Evolutionary conservation across 2,113 vertebrate species (phyloP), one percentile per base, ranked within the genome.

Genomic region (Brachypteracias leptosomus): DNA sequence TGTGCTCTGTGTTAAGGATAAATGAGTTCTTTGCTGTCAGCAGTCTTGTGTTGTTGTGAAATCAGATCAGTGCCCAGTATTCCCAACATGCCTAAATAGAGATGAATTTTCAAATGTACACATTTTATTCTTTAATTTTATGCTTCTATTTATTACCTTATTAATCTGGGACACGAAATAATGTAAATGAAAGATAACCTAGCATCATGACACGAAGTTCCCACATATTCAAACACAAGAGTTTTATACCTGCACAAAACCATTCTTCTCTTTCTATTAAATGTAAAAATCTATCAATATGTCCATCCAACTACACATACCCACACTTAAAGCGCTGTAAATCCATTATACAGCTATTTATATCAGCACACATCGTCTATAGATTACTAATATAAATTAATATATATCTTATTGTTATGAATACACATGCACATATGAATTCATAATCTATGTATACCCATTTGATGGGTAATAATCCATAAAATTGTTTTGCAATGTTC

Each of bases 21-120:
- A 96, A 97, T 93, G 68, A 29, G 29, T 74, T 91, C 90, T 96
- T 76, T 92, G 81, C 85, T 94, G 90, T 91, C 88, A 89, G 38
- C 25, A 46, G 22, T 74, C 68, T 71, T 71, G 65, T 91, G 58
- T 59, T 90, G 68, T 61, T 95, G 78, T 88, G 89, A 92, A 95
- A 81, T 81, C 72, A 79, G 76, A 90, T 66, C 91, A 79, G 24
- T 46, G 61, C 25, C 54, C 55, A 72, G n/a, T 71, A 61, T 63
- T 91, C 87, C 70, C 75, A 93, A 52, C 21, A 57, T 85, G 84
- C 63, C 38, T 76, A 92, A 72, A 92, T 35, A 93, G 28, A 87
- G 79, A 66, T 76, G 9, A 35, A 52, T 61, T 94, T 95, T 91
- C 77, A 95, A 78, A 78, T 55, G 63, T 17, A 68, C 5, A 76